These are phyloP conservation scores for Geothlypis trichas DNA, from an alignment of 2,113 vertebrate genomes.

Conservation along the genomic window DNA sequence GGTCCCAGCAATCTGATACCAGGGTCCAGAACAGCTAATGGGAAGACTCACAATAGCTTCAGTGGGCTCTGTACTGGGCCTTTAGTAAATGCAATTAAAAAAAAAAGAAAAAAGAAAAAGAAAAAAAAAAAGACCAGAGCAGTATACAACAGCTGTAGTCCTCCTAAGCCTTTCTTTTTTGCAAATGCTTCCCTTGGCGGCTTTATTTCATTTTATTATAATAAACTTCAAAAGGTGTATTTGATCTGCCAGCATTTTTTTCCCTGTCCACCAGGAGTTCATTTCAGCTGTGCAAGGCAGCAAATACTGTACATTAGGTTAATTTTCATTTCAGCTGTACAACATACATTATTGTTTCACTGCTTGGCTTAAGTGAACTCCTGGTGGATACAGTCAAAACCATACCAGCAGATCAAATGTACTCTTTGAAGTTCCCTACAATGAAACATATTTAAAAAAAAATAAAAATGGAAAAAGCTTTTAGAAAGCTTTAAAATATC, in stretches of 20 bases:
- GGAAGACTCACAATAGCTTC: neutral
- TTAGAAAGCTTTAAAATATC: conserved; percentile 40
- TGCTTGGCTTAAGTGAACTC: conserved; percentile 25
- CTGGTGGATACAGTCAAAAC: conserved; percentile 43
- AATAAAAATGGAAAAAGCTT: neutral
- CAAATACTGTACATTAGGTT: conserved; percentile 34
- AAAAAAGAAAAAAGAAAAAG: rapidly evolving
- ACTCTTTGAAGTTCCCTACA: conserved; percentile 56
- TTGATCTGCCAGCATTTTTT: conserved; percentile 52
- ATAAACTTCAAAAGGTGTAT: conserved; percentile 54
- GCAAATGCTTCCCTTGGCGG: conserved; percentile 23
- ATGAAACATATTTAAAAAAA: conserved; percentile 40
- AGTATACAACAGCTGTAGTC: conserved; percentile 5
- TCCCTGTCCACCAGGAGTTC: conserved; percentile 45
- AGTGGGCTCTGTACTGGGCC: neutral
- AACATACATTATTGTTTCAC: neutral
- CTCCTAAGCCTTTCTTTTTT: conserved; percentile 2
- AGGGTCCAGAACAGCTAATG: neutral
- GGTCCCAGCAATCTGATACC: neutral
- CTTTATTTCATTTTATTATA: conserved; percentile 40
- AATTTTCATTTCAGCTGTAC: conserved; percentile 42
- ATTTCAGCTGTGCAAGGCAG: conserved; percentile 26
- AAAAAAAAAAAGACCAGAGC: neutral
- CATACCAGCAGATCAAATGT: conserved; percentile 64
- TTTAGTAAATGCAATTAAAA: neutral